A percentile compares a stretch with the other conserved stretches of the same genome.
phyloP scores from a whole-genome alignment of 64 coral and sea anemone genomes.

The Stylophora pistillata region DNA sequence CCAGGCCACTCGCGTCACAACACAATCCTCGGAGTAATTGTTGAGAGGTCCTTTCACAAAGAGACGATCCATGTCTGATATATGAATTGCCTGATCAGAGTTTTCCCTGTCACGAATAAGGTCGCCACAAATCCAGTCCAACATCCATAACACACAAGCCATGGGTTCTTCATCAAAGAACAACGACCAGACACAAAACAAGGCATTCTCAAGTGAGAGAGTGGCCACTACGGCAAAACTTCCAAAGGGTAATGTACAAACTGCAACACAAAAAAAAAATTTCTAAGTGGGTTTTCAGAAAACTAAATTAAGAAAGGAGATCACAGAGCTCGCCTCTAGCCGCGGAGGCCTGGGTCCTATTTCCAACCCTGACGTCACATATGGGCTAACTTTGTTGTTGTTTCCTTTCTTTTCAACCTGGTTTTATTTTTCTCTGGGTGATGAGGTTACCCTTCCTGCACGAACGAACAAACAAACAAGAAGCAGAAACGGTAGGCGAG shows the following conservation, averaged over 20 bases:
- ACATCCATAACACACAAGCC: conserved; percentile 28
- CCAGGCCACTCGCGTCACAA: background rate
- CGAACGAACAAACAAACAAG: too few relatives aligned
- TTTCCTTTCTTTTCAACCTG: too few relatives aligned
- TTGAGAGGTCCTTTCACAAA: conserved; percentile 62
- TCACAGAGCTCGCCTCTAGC: too few relatives aligned
- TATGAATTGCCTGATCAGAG: background rate
- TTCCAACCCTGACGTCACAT: too few relatives aligned
- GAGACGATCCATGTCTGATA: conserved; percentile 38
- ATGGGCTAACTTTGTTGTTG: too few relatives aligned
- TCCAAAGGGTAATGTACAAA: background rate
- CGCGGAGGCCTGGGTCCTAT: too few relatives aligned
- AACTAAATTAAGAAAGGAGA: too few relatives aligned
- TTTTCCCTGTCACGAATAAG: background rate
- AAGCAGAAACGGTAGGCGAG: too few relatives aligned
- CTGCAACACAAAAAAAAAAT: background rate
- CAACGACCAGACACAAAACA: conserved; percentile 14
- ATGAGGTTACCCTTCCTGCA: too few relatives aligned
- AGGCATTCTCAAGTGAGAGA: background rate
- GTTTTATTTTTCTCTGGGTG: too few relatives aligned
- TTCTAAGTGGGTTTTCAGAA: too few relatives aligned
- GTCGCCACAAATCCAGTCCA: conserved; percentile 32
- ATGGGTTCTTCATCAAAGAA: conserved; percentile 14
- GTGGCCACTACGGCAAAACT: conserved; percentile 14
- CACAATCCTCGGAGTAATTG: conserved; percentile 19